phyloP scores from a whole-genome alignment of 2,797 vertebrate genomes.

The Lepidocolaptes lacrymiger region DNA sequence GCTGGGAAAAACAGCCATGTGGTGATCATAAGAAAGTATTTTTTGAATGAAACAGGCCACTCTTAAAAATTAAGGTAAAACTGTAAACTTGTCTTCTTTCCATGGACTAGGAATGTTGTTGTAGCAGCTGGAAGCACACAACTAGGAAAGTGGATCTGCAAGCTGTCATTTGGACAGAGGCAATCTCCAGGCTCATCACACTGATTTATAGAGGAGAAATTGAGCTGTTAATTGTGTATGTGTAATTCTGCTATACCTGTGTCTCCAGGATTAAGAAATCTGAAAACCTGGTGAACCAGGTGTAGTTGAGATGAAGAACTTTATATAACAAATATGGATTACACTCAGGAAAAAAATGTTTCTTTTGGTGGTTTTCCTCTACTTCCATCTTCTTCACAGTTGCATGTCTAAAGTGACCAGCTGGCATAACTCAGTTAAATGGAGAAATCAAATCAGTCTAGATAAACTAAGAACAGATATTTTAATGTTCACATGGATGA shows the following conservation, averaged over 20 bases:
- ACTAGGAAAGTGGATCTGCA: not conserved
- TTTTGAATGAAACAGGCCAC: not conserved
- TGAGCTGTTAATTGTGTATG: not conserved
- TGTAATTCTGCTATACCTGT: not conserved
- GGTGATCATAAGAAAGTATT: not conserved
- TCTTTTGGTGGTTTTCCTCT: not conserved
- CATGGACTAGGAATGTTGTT: not conserved
- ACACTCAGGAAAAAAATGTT: not conserved
- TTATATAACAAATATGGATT: not conserved
- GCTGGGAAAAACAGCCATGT: not conserved
- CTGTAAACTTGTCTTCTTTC: not conserved
- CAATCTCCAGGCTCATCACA: accelerated
- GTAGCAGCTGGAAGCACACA: not conserved
- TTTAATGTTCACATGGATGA: not conserved
- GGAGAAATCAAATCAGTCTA: not conserved
- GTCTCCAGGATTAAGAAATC: not conserved
- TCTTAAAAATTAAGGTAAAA: not conserved
- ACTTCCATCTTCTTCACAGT: not conserved
- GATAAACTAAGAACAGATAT: not conserved
- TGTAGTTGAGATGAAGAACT: not conserved
- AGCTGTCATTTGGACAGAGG: not conserved
- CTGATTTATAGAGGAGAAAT: not conserved
- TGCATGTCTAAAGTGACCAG: not conserved
- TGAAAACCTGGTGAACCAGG: not conserved
- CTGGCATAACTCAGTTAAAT: not conserved